These are phyloP conservation scores for Branchellion lobata DNA, from an alignment of 2,888 invertebrate species.

Conservation along the genomic window DNA sequence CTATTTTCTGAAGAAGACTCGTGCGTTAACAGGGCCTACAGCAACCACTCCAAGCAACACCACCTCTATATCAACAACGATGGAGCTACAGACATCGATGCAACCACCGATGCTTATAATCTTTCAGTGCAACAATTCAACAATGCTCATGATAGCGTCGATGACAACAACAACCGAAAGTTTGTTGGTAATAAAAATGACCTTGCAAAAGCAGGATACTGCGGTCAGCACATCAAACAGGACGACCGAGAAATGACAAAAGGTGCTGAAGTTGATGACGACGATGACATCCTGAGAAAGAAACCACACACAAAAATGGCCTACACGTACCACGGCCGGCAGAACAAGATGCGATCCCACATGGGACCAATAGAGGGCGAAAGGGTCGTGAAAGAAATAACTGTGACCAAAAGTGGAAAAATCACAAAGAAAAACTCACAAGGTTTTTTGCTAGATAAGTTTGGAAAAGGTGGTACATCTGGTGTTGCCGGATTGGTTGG, in stretches of 20 bases:
- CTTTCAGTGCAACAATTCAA: no score
- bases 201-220: no score
- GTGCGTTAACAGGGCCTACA: neutral
- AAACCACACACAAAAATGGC: neutral
- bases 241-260: neutral
- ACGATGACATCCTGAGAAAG: neutral
- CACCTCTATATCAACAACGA: neutral
- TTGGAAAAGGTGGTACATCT: neutral
- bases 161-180: neutral
- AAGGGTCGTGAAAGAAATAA: neutral
- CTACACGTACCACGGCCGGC: neutral
- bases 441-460: neutral
- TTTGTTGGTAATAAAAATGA: no score
- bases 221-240: no score
- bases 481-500: no score
- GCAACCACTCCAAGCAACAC: neutral
- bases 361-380: neutral
- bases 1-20: no score
- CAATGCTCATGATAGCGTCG: neutral
- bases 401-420: conserved; percentile 5
- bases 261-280: neutral
- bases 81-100: neutral
- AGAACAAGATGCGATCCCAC: neutral
- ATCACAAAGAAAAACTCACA: neutral
- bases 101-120: no score